phyloP scores from a whole-genome alignment of 2,888 invertebrate genomes.

The Portevinia maculata region DNA sequence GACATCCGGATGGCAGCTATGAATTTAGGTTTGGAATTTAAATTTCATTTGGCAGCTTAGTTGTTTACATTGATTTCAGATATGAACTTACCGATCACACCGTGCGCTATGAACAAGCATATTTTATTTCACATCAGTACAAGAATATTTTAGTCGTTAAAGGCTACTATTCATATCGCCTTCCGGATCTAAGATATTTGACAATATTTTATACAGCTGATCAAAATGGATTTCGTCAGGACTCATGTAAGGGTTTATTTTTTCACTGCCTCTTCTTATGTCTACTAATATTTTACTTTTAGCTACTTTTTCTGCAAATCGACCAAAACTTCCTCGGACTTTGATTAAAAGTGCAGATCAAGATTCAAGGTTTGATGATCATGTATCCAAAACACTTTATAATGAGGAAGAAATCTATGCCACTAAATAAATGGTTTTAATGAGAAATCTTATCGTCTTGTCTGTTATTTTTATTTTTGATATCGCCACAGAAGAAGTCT shows the following conservation, averaged over 20 bases:
- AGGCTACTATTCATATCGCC: slow-evolving; percentile 80
- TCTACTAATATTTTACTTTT: background rate
- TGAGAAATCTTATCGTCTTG: too few relatives aligned
- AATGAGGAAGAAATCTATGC: too few relatives aligned
- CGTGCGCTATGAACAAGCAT: slow-evolving; percentile 80
- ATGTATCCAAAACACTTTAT: too few relatives aligned
- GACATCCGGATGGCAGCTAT: slow-evolving; percentile 81
- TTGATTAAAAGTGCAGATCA: slow-evolving; percentile 7
- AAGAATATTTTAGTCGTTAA: slow-evolving; percentile 79
- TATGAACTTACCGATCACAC: slow-evolving; percentile 80
- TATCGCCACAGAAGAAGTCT: too few relatives aligned
- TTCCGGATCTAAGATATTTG: slow-evolving; percentile 78
- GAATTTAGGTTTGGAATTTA: slow-evolving; percentile 77
- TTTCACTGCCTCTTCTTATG: too few relatives aligned
- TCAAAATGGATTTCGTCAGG: slow-evolving; percentile 80
- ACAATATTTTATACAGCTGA: slow-evolving; percentile 82
- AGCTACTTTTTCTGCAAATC: slow-evolving; percentile 39
- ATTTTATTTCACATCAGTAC: slow-evolving; percentile 77
- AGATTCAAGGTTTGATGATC: too few relatives aligned
- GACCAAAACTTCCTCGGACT: slow-evolving; percentile 37
- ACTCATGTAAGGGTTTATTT: slow-evolving; percentile 81
- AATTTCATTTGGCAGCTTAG: background rate
- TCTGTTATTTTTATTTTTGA: too few relatives aligned
- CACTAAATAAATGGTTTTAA: too few relatives aligned
- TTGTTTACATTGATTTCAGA: slow-evolving; percentile 70